Conservation (phyloP, 2,888 invertebrate genomes). For the Latrodectus hesperus region DNA sequence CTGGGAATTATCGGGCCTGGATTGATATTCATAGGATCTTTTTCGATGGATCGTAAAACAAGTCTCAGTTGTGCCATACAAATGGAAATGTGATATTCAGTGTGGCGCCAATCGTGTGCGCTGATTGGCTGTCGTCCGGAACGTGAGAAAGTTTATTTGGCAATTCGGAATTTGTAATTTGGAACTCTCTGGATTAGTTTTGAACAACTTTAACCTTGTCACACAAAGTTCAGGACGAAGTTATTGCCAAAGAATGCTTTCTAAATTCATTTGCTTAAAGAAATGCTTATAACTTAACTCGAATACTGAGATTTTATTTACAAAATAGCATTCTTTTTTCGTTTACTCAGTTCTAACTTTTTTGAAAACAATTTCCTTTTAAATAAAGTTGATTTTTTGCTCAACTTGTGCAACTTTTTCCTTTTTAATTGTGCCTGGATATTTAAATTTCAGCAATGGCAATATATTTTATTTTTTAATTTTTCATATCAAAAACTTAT, state of each 20-base stretch:
- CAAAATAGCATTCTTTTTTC: background rate
- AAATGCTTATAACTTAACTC: background rate
- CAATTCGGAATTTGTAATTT: background rate
- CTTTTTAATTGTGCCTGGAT: too few species aligned
- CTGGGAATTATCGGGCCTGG: background rate
- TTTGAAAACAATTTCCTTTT: background rate
- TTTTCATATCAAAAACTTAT: too few species aligned
- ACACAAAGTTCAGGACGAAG: background rate
- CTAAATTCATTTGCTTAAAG: background rate
- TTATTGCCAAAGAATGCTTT: background rate
- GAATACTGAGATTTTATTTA: background rate
- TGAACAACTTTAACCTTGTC: background rate
- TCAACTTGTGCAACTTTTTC: too few species aligned
- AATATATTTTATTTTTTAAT: too few species aligned
- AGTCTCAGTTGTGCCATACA: background rate
- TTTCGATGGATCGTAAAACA: background rate
- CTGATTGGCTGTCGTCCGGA: background rate
- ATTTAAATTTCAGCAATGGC: too few species aligned
- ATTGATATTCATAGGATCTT: conserved; percentile 41
- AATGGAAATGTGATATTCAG: background rate
- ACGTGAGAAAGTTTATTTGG: background rate
- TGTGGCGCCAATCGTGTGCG: background rate
- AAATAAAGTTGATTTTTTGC: too few species aligned
- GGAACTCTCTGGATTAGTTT: background rate
- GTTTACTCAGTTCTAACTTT: background rate